Evolutionary conservation across 1,140 invertebrate species (phyloP), one percentile per base, ranked within the genome.

Genomic region (Drosophila subobscura): DNA sequence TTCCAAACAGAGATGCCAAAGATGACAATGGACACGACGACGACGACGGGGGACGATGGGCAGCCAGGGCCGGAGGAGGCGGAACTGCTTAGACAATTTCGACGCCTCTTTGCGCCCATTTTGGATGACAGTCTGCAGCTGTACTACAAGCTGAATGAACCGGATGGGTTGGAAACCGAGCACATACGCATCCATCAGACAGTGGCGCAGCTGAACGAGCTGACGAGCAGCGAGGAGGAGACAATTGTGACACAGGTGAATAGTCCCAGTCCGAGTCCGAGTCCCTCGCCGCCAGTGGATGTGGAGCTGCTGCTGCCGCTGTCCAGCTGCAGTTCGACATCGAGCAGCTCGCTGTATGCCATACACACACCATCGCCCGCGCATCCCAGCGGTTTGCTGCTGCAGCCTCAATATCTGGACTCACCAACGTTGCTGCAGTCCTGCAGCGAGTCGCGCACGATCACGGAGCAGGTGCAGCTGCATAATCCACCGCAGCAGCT

Each of bases 111-210:
- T 52, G 79, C 81, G 2, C 79, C 81, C 20, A 77, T 91, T 53
- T 45, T 83, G 47, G 51, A 83, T 5, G 79, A 86, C n/a, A 81
- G 83, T 23, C 53, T 78, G 41, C 63, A 55, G 45, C 72, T 77
- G 33, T 91, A 90, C 27, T 90, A 89, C 40, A 58, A 73, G 42
- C 58, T 89, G n/a, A 84, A 91, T 51, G 77, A 76, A 3, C 41
- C 57, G 51, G 70, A 60, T 5, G 50, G 27, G 27, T 2, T 37
- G 33, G 67, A 88, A 6, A 56, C 81, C 49, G 70, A 85, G 41
- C 79, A 91, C 50, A 71, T 91, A 56, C 72, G 81, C 40, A 75
- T 91, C 25, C 73, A 91, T 47, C 79, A 77, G 44, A 91, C 86
- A 4, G 71, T 89, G 25, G 89, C 89, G 5, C 81, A 91, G 44